Evolutionary conservation across 1,140 invertebrate species (phyloP), one percentile per base, ranked within the genome.

Genomic region (Coenobita brevimanus): DNA sequence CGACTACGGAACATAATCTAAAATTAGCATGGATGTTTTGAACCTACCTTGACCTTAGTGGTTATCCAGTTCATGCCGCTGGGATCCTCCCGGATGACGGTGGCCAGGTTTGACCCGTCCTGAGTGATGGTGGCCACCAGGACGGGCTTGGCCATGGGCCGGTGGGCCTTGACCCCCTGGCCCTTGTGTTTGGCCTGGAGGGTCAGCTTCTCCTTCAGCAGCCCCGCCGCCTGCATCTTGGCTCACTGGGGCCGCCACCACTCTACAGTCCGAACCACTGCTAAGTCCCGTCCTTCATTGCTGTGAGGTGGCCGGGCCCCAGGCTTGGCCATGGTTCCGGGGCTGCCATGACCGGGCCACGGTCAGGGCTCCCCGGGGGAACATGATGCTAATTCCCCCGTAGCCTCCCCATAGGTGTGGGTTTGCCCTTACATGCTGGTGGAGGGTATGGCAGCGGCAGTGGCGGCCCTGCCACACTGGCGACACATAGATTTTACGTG

Each of bases 71-170:
- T 46, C 73, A 89, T 75, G 33, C 88, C 88, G 30, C 87, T 83
- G 13, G 50, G 78, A 27, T 75, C 79, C 54, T 90, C 88, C 50
- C 57, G 24, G 69, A 89, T 89, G 60, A 90, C 38, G 30, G 89
- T 90, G 64, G 88, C 89, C 57, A 79, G 36, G 83, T 90, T 60
- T 36, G 83, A 86, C 60, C 89, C 60, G 41, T 90, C 89, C 80
- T 90, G 88, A 27, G 89, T 89, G 50, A 90, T 90, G 60, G 89
- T 67, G 60, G 89, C 89, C 64, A 90, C 80, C 50, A 90, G 73
- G 36, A 89, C 84, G 15, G 89, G 83, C 71, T 89, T 90, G 71
- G 89, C 89, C 89, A 90, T 90, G 30, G 89, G 71, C 84, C 88
- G 73, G 50, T 87, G 82, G n/a, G 88, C 33, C 62, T 73, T 85